Base-by-base conservation (phyloP, 2,888 invertebrate genomes). In the Sinotaia quadrata region DNA sequence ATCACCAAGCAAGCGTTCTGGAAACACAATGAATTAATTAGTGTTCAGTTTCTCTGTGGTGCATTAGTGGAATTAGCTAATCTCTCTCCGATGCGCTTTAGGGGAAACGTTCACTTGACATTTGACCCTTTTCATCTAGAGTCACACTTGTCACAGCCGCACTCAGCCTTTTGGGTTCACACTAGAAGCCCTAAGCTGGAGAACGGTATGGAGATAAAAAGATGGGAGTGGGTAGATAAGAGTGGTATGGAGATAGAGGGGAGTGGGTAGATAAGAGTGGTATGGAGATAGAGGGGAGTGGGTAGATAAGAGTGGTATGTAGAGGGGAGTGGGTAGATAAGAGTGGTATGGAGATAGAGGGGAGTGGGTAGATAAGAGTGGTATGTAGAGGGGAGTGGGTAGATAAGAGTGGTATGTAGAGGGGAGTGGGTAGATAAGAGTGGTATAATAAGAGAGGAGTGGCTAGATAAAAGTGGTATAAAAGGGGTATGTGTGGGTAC, bases 1-100 rank as follows among this genome's bases (percentile, higher is more conserved):
- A 63, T 68, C 51, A 56, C 24, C 21, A 52, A 52, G 56, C 51
- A 27, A 34, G 34, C 29, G 63, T 36, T 7, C n/a, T 21, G 27
- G 37, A 31, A 54, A 24, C n/a, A 52, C 37, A 52, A 52, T 56
- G 44, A 44, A 65, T 69, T 63, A 69, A 69, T 69, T 56, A 65
- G 37, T 29, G 56, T 21, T 33, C 36, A 18, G 37, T 29, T 21
- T 54, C 44, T 29, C 54, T 29, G 21, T 21, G 65, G 56, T 65
- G 54, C 65, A 65, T 65, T 65, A 65, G 65, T 29, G 33, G 41
- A 52, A 65, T 65, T 65, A 56, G 44, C 36, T 29, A 34, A 4
- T 29, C 8, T 15, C 61, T 61, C n/a, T 29, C 12, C 10, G 24
- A 52, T 54, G 54, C 54, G 27, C 31, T 18, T 41, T 12, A 54